These are phyloP conservation scores for Drosophila arawakana DNA, from an alignment of 1,140 invertebrate genomes.

Conservation along the genomic window DNA sequence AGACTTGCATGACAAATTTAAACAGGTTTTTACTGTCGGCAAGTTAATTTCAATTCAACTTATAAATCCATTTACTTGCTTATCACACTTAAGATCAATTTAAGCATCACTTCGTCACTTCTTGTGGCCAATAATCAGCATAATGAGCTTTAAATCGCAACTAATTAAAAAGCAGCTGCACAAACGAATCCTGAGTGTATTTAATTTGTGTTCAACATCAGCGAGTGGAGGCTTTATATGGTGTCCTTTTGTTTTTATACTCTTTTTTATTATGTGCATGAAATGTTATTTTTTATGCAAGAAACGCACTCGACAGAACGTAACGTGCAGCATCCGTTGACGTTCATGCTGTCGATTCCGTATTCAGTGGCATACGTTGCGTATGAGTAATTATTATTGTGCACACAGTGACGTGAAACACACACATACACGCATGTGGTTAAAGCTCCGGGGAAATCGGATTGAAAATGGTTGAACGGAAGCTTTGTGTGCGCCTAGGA, in stretches of 20 bases:
- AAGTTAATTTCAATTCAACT: not conserved
- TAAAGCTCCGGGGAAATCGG: conserved; percentile 47
- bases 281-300: conserved; percentile 59
- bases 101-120: not conserved
- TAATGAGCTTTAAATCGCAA: conserved; percentile 12
- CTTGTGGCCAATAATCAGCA: not conserved
- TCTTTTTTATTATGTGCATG: conserved; percentile 20
- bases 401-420: conserved; percentile 28
- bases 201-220: not conserved
- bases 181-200: conserved; percentile 10
- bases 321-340: conserved; percentile 56
- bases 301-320: conserved; percentile 39
- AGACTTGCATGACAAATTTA: no score
- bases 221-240: not conserved
- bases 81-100: not conserved
- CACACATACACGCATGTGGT: not conserved
- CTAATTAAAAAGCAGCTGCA: conserved; percentile 24
- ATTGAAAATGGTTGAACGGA: conserved; percentile 39
- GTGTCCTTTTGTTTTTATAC: no score
- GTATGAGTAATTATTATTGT: conserved; percentile 78
- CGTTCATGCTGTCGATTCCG: conserved; percentile 4
- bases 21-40: no score
- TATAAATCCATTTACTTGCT: not conserved
- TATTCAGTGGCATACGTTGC: conserved; percentile 44
- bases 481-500: conserved; percentile 29